Base-by-base conservation (phyloP, 2,113 vertebrate genomes). In the Xenopus laevis region DNA sequence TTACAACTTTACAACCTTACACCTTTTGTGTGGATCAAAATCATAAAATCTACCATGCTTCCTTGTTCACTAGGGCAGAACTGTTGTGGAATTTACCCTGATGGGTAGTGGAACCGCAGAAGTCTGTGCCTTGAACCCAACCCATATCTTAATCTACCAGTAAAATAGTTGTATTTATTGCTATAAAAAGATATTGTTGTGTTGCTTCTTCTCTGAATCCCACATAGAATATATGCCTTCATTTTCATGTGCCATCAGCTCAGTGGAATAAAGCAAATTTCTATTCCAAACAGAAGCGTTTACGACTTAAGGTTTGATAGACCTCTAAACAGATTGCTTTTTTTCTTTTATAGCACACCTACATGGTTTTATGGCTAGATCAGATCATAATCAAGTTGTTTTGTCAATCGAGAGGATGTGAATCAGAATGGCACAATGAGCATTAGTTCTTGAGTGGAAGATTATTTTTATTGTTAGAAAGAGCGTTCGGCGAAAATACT, bases 381-480 rank as follows among this genome's bases (percentile, higher is more conserved):
- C 30, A 59, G 53, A 73, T 23, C 16, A 52, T 52, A 21, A 68
- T 68, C 55, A 61, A 68, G 23, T 68, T 61, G 45, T 46, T 74
- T 61, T 68, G 44, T 68, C 40, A 74, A 68, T 74, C 55, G 44
- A 50, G 60, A 61, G 4, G 58, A 59, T 20, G 4, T 68, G 57
- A 61, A 53, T 68, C 46, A 60, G 65, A 45, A 20, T 74, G 65
- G 17, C 55, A 74, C 64, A 60, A 68, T 61, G 44, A 61, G 23
- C 23, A 52, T 68, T 68, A 74, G 55, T 68, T 68, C 55, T 17
- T 60, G 57, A 74, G 55, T 13, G 45, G 23, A 68, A 61, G 40
- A 65, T 52, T 68, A 68, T 68, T 68, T 68, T 74, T 74, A 68
- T 74, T 74, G 72, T 74, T 67, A 23, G 23, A 15, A 18, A 21